These are phyloP conservation scores for Notolabrus celidotus DNA, from an alignment of 2,797 vertebrate species.

Conservation along the genomic window DNA sequence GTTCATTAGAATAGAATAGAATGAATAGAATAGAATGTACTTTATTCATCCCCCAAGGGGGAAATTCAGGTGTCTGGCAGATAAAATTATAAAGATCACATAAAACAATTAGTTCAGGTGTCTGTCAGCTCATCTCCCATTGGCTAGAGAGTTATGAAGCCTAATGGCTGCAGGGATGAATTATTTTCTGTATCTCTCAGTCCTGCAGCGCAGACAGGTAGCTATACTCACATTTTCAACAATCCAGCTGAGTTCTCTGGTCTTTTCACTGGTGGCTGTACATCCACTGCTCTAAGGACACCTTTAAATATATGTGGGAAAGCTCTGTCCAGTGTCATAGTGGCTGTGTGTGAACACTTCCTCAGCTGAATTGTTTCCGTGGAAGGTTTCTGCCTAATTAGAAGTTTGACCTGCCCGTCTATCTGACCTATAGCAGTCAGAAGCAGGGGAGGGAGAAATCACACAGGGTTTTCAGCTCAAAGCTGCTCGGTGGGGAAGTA, in stretches of 20 bases:
- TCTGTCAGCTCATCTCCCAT: too few relatives aligned
- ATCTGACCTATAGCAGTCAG: slow-evolving; percentile 16
- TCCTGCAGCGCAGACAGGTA: too few relatives aligned
- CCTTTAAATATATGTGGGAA: background rate
- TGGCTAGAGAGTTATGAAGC: too few relatives aligned
- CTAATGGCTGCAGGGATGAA: too few relatives aligned
- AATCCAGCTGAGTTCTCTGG: background rate
- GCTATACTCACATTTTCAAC: background rate
- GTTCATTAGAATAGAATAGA: too few relatives aligned
- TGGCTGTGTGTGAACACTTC: background rate
- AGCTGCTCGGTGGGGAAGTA: background rate
- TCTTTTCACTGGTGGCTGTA: background rate
- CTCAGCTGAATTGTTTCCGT: slow-evolving; percentile 8
- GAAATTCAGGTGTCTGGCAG: too few relatives aligned
- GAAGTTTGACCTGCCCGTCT: background rate
- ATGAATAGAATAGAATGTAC: too few relatives aligned
- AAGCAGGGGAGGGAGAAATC: background rate
- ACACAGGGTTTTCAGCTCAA: slow-evolving; percentile 6
- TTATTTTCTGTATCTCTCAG: too few relatives aligned
- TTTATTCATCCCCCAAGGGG: too few relatives aligned
- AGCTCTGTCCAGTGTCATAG: background rate
- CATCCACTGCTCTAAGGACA: background rate
- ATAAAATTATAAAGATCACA: too few relatives aligned
- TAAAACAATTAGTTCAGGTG: too few relatives aligned
- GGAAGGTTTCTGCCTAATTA: slow-evolving; percentile 24